phyloP scores from a whole-genome alignment of 2,113 vertebrate genomes.

The Lamprologus lemairii region DNA sequence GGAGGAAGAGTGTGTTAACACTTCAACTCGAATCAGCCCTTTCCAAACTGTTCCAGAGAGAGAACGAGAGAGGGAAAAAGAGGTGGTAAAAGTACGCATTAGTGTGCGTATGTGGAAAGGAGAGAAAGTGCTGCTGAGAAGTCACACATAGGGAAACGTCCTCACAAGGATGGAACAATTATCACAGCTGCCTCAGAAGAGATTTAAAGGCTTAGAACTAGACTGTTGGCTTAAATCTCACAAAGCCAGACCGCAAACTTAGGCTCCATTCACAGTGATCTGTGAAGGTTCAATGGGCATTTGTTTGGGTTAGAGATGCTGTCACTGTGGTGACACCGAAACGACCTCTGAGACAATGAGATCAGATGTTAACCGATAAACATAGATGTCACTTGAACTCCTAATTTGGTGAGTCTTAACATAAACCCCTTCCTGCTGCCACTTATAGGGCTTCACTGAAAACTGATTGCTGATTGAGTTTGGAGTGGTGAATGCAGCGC shows the following conservation, averaged over 20 bases:
- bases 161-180: background rate
- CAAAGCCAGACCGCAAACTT: constrained; percentile 1
- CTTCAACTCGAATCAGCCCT: constrained; percentile 47
- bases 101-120: background rate
- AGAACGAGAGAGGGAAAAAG: background rate
- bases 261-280: background rate
- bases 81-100: background rate
- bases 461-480: background rate
- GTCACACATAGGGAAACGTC: background rate
- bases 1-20: constrained; percentile 44
- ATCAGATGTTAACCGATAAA: background rate
- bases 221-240: background rate
- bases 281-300: background rate
- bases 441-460: background rate
- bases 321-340: background rate
- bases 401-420: background rate
- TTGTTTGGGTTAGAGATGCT: constrained; percentile 6
- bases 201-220: background rate
- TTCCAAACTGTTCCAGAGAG: constrained; percentile 2
- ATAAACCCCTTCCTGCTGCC: background rate
- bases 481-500: background rate
- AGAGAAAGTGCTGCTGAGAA: background rate
- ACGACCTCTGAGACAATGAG: background rate
- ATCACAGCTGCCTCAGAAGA: background rate
- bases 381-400: background rate